phyloP scores from a whole-genome alignment of 2,797 vertebrate genomes.

The Rhincodon typus region DNA sequence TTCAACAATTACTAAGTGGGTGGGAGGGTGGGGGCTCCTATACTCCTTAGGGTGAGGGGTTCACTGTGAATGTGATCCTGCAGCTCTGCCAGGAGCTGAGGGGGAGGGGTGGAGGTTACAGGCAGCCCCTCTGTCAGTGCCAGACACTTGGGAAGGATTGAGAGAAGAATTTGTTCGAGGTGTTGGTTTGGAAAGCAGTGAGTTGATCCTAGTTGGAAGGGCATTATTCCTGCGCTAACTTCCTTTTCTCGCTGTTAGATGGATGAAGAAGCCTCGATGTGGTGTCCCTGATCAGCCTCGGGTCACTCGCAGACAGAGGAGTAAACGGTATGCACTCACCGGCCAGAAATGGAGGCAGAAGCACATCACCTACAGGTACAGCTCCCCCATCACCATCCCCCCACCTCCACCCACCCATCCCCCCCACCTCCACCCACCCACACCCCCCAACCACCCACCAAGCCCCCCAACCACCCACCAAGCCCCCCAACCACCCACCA shows the following conservation, averaged over 20 bases:
- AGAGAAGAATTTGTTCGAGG: too few species aligned
- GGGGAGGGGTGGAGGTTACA: neutral
- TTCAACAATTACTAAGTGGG: neutral
- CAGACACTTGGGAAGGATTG: neutral
- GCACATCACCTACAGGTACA: conserved; percentile 58
- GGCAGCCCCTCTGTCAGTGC: neutral
- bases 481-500: too few species aligned
- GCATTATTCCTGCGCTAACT: neutral
- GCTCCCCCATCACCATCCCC: too few species aligned
- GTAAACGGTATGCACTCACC: conserved; percentile 88
- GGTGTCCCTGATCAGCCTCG: conserved; percentile 88
- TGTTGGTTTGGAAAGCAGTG: too few species aligned
- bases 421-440: too few species aligned
- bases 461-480: too few species aligned
- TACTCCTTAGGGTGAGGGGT: neutral
- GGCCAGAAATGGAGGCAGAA: conserved; percentile 96
- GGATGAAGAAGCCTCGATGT: conserved; percentile 93
- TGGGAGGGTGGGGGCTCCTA: neutral
- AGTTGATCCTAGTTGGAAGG: neutral
- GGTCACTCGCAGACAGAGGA: conserved; percentile 74
- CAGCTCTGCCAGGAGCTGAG: too few species aligned
- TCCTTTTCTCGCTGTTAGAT: conserved; percentile 56
- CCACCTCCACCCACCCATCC: too few species aligned
- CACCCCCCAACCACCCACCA: too few species aligned
- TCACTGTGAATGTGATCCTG: neutral